Evolutionary conservation across 2,113 vertebrate species (phyloP).

Genomic region (Sapayoa aenigma): DNA sequence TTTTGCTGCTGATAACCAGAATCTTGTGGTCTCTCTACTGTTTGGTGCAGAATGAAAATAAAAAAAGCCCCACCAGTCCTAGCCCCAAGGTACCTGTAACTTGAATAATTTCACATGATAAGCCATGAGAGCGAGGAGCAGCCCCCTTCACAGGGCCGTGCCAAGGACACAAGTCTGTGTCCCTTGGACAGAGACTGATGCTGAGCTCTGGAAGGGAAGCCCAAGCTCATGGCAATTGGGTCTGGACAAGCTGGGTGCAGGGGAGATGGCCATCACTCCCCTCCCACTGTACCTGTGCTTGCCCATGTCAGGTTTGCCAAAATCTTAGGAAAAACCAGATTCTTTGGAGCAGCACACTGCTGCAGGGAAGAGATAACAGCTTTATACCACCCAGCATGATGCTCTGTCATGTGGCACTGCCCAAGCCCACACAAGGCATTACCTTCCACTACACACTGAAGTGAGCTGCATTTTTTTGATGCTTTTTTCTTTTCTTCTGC

Average conservation of each 20-base stretch:
- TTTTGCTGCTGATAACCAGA: neutral
- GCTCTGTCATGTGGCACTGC: neutral
- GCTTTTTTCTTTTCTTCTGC: neutral
- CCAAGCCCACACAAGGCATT: constrained; percentile 18
- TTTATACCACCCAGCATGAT: neutral
- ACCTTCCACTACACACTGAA: constrained; percentile 12
- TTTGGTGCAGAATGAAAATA: neutral
- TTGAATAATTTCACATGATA: neutral
- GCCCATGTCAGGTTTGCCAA: neutral
- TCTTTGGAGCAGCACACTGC: neutral
- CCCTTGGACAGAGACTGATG: neutral
- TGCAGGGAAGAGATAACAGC: neutral
- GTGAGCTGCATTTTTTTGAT: neutral
- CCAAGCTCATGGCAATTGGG: neutral
- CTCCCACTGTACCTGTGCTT: fast-evolving
- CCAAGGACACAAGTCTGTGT: neutral
- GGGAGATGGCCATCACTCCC: neutral
- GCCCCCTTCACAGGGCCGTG: neutral
- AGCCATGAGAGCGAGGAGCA: neutral
- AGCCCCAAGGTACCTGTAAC: neutral
- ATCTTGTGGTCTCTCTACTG: fast-evolving
- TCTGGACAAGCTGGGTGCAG: neutral
- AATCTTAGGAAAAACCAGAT: neutral
- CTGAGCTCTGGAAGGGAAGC: neutral
- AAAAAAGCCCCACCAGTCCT: neutral